phyloP scores from a whole-genome alignment of 2,113 vertebrate genomes.

The Tragelaphus buxtoni region DNA sequence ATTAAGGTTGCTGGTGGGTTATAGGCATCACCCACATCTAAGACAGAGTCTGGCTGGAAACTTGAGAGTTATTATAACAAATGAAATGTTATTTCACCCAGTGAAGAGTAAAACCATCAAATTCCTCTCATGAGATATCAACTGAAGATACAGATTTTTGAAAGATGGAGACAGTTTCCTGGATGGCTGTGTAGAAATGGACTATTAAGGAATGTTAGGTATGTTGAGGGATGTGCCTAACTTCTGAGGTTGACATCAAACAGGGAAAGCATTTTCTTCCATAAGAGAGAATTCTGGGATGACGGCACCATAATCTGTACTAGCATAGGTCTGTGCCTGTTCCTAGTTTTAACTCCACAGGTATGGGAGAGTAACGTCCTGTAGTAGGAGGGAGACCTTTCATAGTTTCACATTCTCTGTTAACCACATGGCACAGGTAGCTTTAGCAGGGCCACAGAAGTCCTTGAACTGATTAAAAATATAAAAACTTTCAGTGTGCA shows the following conservation, averaged over 20 bases:
- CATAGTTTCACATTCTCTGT: neutral
- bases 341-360: neutral
- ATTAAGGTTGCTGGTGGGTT: neutral
- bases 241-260: neutral
- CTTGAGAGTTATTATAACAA: neutral
- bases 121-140: neutral
- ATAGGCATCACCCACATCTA: neutral
- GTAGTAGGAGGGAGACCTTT: neutral
- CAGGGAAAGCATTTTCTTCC: neutral
- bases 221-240: neutral
- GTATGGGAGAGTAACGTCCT: neutral
- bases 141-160: neutral
- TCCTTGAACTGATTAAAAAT: neutral
- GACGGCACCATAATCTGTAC: neutral
- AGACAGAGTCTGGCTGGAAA: neutral
- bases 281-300: neutral
- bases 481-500: neutral
- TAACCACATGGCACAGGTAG: neutral
- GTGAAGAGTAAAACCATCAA: neutral
- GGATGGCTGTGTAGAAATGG: neutral
- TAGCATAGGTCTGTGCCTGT: neutral
- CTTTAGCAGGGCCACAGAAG: neutral
- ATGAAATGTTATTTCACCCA: neutral
- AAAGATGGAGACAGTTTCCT: neutral
- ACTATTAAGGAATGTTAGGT: neutral